phyloP scores from a whole-genome alignment of 2,797 vertebrate genomes.

The Siniperca scherzeri region DNA sequence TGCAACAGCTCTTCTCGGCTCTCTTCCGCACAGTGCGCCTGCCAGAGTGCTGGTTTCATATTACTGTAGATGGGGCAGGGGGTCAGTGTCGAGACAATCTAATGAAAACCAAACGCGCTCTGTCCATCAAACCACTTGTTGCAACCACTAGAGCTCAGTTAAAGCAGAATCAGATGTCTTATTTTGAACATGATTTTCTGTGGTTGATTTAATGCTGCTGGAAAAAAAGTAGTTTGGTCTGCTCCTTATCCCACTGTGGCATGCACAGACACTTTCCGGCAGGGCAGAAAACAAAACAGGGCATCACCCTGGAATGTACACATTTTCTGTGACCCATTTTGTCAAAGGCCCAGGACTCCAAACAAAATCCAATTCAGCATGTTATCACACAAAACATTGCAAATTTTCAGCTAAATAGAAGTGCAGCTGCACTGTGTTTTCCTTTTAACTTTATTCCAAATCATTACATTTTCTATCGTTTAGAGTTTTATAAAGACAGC shows the following conservation, averaged over 20 bases:
- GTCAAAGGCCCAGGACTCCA: background rate
- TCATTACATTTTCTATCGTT: background rate
- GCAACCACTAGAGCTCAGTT: constrained; percentile 32
- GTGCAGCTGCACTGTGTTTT: background rate
- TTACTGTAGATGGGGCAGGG: constrained; percentile 81
- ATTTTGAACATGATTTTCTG: constrained; percentile 27
- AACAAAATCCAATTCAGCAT: background rate
- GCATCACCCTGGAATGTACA: background rate
- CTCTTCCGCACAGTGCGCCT: constrained; percentile 67
- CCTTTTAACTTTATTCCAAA: background rate
- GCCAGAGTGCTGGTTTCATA: constrained; percentile 81
- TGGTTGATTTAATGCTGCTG: constrained; percentile 42
- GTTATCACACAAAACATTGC: background rate
- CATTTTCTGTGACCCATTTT: background rate
- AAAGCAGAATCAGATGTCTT: constrained; percentile 46
- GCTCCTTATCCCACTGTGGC: background rate
- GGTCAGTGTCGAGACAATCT: constrained; percentile 81
- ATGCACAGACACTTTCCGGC: background rate
- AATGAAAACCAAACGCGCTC: constrained; percentile 79
- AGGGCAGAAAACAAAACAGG: background rate
- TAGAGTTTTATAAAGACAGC: background rate
- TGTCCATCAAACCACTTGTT: constrained; percentile 60
- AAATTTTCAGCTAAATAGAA: background rate
- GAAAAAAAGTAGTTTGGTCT: background rate
- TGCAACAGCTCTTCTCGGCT: constrained; percentile 69